Conservation (phyloP, 2,888 invertebrate species). For the Cryptops parisi region DNA sequence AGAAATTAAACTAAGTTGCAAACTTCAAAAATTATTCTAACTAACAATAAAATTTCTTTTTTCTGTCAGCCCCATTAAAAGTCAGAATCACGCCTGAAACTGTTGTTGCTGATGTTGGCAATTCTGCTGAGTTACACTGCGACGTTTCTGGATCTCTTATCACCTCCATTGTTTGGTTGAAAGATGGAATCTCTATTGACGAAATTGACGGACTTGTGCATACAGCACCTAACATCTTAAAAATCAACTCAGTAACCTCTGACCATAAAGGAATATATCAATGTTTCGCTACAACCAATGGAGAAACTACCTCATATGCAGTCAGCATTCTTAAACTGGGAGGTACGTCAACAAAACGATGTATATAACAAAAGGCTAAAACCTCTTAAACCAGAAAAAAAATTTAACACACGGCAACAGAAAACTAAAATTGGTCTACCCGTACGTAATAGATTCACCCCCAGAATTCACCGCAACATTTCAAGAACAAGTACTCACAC, state of each 20-base stretch:
- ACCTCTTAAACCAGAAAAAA: neutral
- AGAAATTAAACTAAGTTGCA: too few species aligned
- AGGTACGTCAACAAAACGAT: neutral
- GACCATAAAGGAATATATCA: too few species aligned
- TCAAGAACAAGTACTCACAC: neutral
- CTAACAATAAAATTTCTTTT: too few species aligned
- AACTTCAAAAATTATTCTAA: too few species aligned
- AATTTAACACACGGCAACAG: too few species aligned
- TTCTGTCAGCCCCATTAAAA: neutral
- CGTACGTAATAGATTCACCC: constrained; percentile 9
- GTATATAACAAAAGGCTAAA: neutral
- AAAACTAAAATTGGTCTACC: too few species aligned
- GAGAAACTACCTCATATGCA: too few species aligned
- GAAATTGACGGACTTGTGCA: neutral
- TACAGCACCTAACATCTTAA: too few species aligned
- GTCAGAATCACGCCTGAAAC: neutral
- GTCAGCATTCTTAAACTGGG: neutral
- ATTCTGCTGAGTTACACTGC: neutral
- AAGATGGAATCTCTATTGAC: neutral
- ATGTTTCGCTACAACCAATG: too few species aligned
- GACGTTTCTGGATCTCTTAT: neutral
- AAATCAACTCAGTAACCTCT: too few species aligned
- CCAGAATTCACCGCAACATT: constrained; percentile 1
- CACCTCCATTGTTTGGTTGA: neutral
- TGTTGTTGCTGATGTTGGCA: neutral